Percentiles rank a stretch among this genome's conserved stretches.
phyloP scores from a whole-genome alignment of 2,797 vertebrate genomes.

The Alcedo atthis region DNA sequence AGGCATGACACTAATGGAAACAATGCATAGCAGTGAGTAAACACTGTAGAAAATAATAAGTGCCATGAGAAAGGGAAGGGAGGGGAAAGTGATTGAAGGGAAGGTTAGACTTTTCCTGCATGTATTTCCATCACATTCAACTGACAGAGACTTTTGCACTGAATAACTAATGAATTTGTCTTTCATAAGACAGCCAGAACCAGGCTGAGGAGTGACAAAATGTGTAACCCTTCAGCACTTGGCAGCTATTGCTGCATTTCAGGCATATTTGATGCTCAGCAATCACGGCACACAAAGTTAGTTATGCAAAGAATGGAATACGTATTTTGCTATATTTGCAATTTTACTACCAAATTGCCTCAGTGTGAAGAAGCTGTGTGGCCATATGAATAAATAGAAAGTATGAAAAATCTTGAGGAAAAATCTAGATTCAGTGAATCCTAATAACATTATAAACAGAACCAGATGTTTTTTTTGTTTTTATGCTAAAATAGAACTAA shows the following conservation, averaged over 20 bases:
- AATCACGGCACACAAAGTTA: not conserved
- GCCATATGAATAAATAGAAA: not conserved
- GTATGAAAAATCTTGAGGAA: not conserved
- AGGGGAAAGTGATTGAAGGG: not conserved
- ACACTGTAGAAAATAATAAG: not conserved
- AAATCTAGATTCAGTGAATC: not conserved
- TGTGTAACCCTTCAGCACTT: not conserved
- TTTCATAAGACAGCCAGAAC: not conserved
- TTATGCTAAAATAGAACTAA: not conserved
- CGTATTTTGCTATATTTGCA: not conserved
- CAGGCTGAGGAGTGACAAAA: slow-evolving; percentile 7
- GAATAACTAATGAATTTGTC: slow-evolving; percentile 1
- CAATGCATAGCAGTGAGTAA: not conserved
- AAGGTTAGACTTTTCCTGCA: not conserved
- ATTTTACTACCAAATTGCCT: not conserved
- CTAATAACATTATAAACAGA: not conserved
- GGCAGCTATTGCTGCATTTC: not conserved
- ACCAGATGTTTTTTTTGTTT: not conserved
- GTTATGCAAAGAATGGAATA: not conserved
- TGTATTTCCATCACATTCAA: not conserved
- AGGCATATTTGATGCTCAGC: not conserved
- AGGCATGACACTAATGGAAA: not conserved
- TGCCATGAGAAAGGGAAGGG: not conserved
- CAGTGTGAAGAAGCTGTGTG: not conserved
- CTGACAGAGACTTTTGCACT: slow-evolving; percentile 15